phyloP scores from a whole-genome alignment of 2,888 invertebrate genomes.

The Melinaea marsaeus region DNA sequence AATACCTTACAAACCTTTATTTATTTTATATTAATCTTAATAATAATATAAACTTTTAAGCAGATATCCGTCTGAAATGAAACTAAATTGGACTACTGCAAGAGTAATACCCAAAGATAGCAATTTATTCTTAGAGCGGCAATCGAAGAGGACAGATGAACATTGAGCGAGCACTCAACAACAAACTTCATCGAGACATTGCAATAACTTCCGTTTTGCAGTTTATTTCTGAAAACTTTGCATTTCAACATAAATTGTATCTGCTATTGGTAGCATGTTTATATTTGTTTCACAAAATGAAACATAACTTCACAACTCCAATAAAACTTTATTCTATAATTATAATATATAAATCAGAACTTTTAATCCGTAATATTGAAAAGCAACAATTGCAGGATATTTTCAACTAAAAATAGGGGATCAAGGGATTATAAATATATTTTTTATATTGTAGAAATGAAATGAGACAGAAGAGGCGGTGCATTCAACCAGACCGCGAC shows the following conservation, averaged over 20 bases:
- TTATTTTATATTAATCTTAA: conserved; percentile 4
- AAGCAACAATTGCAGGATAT: too few relatives aligned
- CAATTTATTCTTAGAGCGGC: conserved; percentile 37
- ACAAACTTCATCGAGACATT: conserved; percentile 51
- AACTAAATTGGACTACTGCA: conserved; percentile 16
- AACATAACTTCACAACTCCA: too few relatives aligned
- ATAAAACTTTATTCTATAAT: too few relatives aligned
- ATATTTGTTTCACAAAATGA: not conserved
- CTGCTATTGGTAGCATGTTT: not conserved
- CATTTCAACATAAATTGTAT: conserved; percentile 32
- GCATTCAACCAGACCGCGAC: conserved; percentile 57
- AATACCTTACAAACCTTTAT: conserved; percentile 28
- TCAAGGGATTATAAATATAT: not conserved
- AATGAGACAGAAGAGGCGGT: conserved; percentile 35
- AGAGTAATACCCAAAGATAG: conserved; percentile 34
- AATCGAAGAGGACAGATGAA: conserved; percentile 40
- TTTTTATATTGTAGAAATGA: conserved; percentile 18
- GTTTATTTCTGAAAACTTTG: conserved; percentile 39
- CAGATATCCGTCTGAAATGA: conserved; percentile 1
- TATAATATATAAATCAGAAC: too few relatives aligned
- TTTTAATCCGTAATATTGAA: too few relatives aligned
- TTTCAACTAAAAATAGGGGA: not conserved
- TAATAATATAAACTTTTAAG: conserved; percentile 2
- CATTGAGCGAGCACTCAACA: conserved; percentile 42
- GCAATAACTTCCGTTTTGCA: conserved; percentile 49